Conservation (phyloP, 2,888 invertebrate genomes). For the Digitonthophagus gazella region DNA sequence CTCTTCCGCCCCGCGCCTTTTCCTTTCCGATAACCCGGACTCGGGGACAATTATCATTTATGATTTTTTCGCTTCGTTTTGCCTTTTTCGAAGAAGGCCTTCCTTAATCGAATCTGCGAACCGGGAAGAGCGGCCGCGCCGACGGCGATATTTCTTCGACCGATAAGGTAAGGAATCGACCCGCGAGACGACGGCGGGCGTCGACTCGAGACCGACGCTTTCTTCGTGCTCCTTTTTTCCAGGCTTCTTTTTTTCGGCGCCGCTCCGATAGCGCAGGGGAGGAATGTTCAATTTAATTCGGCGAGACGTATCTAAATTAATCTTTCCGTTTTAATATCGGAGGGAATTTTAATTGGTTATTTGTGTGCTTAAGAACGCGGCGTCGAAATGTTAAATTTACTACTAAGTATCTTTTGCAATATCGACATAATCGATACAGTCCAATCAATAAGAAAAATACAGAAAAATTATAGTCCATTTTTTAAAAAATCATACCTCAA, state of each 20-base stretch:
- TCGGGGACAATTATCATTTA: too few species aligned
- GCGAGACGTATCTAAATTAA: constrained; percentile 14
- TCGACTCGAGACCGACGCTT: neutral
- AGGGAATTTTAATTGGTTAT: constrained; percentile 16
- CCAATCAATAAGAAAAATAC: too few species aligned
- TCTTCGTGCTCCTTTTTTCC: neutral
- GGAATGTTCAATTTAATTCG: constrained; percentile 9
- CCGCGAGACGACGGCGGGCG: too few species aligned
- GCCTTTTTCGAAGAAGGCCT: neutral
- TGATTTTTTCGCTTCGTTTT: too few species aligned
- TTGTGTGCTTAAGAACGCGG: constrained; percentile 1
- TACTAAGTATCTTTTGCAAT: too few species aligned
- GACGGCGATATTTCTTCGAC: neutral
- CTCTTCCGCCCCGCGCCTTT: too few species aligned
- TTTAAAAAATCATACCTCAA: too few species aligned
- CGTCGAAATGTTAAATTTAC: constrained; percentile 9
- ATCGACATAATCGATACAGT: too few species aligned
- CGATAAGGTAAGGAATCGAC: neutral
- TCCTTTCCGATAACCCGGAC: too few species aligned
- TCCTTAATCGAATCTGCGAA: neutral
- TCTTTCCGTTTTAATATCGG: constrained; percentile 13
- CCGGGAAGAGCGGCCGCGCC: neutral
- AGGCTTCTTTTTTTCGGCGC: neutral
- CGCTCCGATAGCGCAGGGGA: neutral
- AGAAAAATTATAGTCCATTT: too few species aligned